Percentiles rank a stretch among this genome's conserved stretches.
Conservation (phyloP, 2,113 vertebrate genomes). For the Anguilla japonica region DNA sequence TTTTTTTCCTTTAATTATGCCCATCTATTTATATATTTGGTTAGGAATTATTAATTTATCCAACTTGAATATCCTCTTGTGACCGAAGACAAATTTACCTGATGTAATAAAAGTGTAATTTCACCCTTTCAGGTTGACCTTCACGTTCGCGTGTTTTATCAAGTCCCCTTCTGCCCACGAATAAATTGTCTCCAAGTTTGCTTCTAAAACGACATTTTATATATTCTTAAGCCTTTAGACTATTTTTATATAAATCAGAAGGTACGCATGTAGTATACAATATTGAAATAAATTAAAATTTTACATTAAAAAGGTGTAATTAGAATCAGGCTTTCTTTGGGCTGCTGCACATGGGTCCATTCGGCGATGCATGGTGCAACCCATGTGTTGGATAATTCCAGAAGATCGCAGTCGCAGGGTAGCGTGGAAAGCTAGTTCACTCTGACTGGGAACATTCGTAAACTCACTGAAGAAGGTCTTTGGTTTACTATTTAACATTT, state of each 20-base stretch:
- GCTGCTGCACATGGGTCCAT: slow-evolving; percentile 42
- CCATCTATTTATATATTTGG: background rate
- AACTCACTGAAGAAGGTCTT: background rate
- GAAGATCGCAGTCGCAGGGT: slow-evolving; percentile 36
- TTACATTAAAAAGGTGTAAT: background rate
- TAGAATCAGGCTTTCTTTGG: slow-evolving; percentile 33
- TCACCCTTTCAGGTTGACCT: slow-evolving; percentile 62
- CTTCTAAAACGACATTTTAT: background rate
- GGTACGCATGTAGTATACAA: background rate
- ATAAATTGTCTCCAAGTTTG: background rate
- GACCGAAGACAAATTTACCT: slow-evolving; percentile 28
- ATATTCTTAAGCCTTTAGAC: background rate
- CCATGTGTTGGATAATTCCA: slow-evolving; percentile 70
- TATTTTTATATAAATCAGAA: background rate
- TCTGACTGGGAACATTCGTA: background rate
- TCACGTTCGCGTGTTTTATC: slow-evolving; percentile 49
- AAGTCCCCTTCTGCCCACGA: slow-evolving; percentile 29
- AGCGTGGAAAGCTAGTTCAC: background rate
- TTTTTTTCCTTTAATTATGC: background rate
- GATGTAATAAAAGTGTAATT: slow-evolving; percentile 53
- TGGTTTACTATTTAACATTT: background rate
- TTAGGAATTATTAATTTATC: background rate
- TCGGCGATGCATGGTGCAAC: slow-evolving; percentile 45
- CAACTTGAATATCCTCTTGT: background rate
- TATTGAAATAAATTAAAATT: background rate